phyloP scores from a whole-genome alignment of 2,797 vertebrate species.

The Cryptoprocta ferox region DNA sequence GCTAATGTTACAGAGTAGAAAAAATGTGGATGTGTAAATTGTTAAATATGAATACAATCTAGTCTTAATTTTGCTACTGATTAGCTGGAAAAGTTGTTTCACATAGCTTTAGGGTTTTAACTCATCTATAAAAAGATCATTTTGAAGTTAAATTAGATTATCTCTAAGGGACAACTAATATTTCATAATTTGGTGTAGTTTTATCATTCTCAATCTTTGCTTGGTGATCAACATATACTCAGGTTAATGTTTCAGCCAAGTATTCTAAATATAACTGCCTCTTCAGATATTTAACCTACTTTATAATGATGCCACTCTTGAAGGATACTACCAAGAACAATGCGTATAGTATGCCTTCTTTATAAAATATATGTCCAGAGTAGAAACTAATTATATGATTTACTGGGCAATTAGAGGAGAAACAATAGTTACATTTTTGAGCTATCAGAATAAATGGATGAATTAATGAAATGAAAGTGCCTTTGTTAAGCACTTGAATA shows the following conservation, averaged over 20 bases:
- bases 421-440: neutral
- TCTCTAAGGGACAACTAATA: neutral
- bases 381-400: neutral
- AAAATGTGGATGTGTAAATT: neutral
- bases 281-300: neutral
- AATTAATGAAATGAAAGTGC: no score
- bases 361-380: neutral
- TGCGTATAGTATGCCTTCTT: neutral
- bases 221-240: neutral
- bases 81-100: neutral
- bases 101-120: neutral
- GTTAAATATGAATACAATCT: neutral
- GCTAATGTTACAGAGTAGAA: neutral
- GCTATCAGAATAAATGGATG: neutral
- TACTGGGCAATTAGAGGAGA: neutral
- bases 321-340: neutral
- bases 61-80: neutral
- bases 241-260: neutral
- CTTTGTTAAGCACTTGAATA: neutral
- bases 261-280: neutral
- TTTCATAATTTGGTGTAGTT: neutral
- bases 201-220: neutral
- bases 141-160: neutral
- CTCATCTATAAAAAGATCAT: neutral
- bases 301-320: neutral